Base-by-base conservation (phyloP, 2,797 vertebrate genomes). In the Neomorphus geoffroyi region DNA sequence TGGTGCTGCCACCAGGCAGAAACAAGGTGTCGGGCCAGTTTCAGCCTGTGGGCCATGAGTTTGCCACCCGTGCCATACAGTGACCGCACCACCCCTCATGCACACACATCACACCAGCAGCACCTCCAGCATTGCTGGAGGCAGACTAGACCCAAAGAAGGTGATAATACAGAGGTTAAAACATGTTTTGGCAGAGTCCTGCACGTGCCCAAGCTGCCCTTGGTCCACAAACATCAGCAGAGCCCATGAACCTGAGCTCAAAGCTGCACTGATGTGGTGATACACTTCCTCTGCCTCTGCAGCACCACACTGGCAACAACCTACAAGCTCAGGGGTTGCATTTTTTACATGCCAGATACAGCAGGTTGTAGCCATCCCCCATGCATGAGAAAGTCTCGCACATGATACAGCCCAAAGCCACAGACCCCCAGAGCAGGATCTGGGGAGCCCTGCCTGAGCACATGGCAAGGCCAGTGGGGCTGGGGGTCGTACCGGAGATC, bases 401-500 rank as follows among this genome's bases (percentile, higher is more conserved):
- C 18, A 23, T 2, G 5, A 27, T 2, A 4, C 37, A 88, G 46
- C 21, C 73, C n/a, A 28, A 41, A 80, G 41, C 62, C 75, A 41
- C 21, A 81, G 66, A 56, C 1, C 5, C 17, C 16, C 10, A 21
- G 21, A 60, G 48, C 24, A 65, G 67, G 41, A 77, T 61, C 0
- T 80, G 74, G 78, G 73, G 32, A 73, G 5, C 61, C 43, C 78
- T 23, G 26, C 43, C 78, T 23, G 26, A 60, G 45, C 37, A 35
- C 6, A 22, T 11, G 53, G 64, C 53, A 24, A 56, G n/a, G n/a
- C 8, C 28, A 10, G 37, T 10, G 8, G 18, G 37, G 35, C 33
- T 3, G 0, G 12, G 10, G 9, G 4, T 32, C 65, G 2, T 97
- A 99, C 99, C 99, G 98, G 95, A 99, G 99, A 96, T 99, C 99